phyloP scores from a whole-genome alignment of 2,888 invertebrate genomes.

The Caenorhabditis plicata region DNA sequence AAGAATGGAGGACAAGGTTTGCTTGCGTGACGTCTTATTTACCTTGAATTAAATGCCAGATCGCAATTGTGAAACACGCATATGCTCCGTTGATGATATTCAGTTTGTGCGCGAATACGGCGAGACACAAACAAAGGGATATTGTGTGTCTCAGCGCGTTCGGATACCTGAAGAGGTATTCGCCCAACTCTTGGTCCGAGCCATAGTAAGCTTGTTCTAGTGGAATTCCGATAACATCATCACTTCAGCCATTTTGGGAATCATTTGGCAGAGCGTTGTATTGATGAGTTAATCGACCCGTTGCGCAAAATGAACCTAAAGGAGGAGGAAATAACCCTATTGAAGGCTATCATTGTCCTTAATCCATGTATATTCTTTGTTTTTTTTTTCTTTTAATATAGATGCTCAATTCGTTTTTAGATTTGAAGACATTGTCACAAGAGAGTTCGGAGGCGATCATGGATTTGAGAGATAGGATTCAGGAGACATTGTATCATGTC shows the following conservation, averaged over 20 bases:
- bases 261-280: conserved; percentile 53
- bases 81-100: conserved; percentile 62
- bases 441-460: conserved; percentile 62
- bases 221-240: neutral
- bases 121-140: conserved; percentile 32
- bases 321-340: conserved; percentile 59
- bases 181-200: conserved; percentile 45
- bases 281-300: conserved; percentile 62
- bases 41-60: conserved; percentile 20
- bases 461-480: conserved; percentile 61
- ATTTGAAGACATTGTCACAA: conserved; percentile 50
- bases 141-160: conserved; percentile 57
- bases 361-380: conserved; percentile 63
- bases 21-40: neutral
- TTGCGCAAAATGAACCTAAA: conserved; percentile 58
- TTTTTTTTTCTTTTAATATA: too few species aligned
- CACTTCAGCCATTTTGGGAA: conserved; percentile 61
- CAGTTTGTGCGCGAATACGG: conserved; percentile 32
- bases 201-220: conserved; percentile 44
- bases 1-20: conserved; percentile 57
- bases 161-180: conserved; percentile 56
- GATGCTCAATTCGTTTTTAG: conserved; percentile 30
- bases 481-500: conserved; percentile 61
- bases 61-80: conserved; percentile 56
- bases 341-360: conserved; percentile 61